phyloP scores from a whole-genome alignment of 1,140 invertebrate species.

The Drosophila ercepeae region DNA sequence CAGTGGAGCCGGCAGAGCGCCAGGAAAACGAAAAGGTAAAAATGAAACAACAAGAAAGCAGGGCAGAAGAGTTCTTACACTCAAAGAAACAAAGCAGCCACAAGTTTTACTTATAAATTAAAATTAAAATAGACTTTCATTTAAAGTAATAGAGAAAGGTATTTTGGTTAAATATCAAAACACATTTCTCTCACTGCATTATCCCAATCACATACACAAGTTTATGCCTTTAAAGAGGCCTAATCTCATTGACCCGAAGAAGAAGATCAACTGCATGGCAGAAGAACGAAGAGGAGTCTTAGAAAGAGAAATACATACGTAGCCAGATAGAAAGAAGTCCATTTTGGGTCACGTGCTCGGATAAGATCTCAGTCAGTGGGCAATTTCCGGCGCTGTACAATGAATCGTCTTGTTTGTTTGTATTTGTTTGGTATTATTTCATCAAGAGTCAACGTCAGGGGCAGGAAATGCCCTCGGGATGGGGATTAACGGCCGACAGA shows the following conservation, averaged over 20 bases:
- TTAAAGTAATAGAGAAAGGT: too few relatives aligned
- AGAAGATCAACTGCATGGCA: conserved; percentile 22
- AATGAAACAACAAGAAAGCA: conserved; percentile 5
- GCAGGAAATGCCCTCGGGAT: conserved; percentile 36
- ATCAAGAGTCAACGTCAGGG: conserved; percentile 46
- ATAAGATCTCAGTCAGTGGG: conserved; percentile 77
- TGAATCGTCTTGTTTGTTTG: conserved; percentile 69
- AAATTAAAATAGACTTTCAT: too few relatives aligned
- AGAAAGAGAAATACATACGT: neutral
- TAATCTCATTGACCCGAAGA: conserved; percentile 66
- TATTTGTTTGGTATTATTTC: conserved; percentile 61
- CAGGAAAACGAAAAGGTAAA: conserved; percentile 19
- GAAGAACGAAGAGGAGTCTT: neutral
- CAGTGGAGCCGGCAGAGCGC: conserved; percentile 26
- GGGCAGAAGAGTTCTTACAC: conserved; percentile 20
- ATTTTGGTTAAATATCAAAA: neutral
- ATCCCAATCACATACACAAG: neutral
- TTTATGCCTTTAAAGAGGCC: conserved; percentile 25
- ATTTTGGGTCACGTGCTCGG: conserved; percentile 70
- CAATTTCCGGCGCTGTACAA: conserved; percentile 75
- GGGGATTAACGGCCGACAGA: conserved; percentile 24
- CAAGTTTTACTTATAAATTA: too few relatives aligned
- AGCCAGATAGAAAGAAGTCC: conserved; percentile 25
- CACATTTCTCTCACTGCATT: neutral
- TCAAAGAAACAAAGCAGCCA: neutral